These are phyloP conservation scores for Euproctis similis DNA, from an alignment of 2,888 invertebrate species.

Conservation along the genomic window DNA sequence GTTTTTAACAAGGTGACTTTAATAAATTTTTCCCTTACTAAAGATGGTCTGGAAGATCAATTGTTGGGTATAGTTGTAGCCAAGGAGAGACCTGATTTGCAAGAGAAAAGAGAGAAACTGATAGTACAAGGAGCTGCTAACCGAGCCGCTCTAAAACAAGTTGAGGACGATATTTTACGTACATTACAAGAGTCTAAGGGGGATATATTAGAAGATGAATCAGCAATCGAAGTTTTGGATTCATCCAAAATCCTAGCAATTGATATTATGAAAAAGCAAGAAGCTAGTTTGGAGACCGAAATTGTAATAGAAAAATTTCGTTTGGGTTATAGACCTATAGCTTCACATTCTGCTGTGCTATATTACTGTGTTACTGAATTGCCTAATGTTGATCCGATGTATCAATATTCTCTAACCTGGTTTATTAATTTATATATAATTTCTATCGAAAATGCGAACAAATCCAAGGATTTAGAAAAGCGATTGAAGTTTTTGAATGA, in stretches of 20 bases:
- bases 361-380: constrained; percentile 90
- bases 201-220: constrained; percentile 93
- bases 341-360: constrained; percentile 85
- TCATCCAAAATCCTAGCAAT: constrained; percentile 88
- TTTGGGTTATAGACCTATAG: constrained; percentile 83
- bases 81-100: constrained; percentile 88
- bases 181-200: constrained; percentile 89
- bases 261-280: constrained; percentile 89
- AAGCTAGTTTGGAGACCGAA: constrained; percentile 85
- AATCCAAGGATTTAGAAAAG: constrained; percentile 81
- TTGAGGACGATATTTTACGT: constrained; percentile 91
- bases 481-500: constrained; percentile 82
- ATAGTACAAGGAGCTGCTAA: constrained; percentile 88
- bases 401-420: constrained; percentile 91
- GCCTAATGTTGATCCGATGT: constrained; percentile 91
- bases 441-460: constrained; percentile 85
- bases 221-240: constrained; percentile 90
- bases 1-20: constrained; percentile 88
- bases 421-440: constrained; percentile 87
- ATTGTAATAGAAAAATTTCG: constrained; percentile 85
- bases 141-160: constrained; percentile 85
- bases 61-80: constrained; percentile 89
- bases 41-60: constrained; percentile 89
- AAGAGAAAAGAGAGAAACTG: constrained; percentile 85
- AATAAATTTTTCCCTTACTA: constrained; percentile 88